A percentile compares a stretch with the other conserved stretches of the same genome.
phyloP scores from a whole-genome alignment of 2,113 vertebrate species.

The Lasiurus borealis region DNA sequence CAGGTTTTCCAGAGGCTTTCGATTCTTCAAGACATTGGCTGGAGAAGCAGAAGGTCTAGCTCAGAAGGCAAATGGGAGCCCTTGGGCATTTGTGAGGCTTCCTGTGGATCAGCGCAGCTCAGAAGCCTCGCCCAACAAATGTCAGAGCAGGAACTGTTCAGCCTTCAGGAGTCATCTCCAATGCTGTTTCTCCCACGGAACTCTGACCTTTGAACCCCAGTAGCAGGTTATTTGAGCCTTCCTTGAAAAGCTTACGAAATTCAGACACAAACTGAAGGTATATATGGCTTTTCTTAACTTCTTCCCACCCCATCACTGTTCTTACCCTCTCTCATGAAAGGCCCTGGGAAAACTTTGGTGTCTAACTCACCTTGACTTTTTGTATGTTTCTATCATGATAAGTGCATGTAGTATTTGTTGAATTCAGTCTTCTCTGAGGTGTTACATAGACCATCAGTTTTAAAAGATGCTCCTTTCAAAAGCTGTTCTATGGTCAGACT shows the following conservation, averaged over 20 bases:
- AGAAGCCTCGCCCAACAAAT: neutral
- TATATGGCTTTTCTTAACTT: neutral
- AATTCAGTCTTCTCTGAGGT: neutral
- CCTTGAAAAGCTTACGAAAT: neutral
- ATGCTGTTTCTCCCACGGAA: neutral
- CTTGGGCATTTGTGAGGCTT: neutral
- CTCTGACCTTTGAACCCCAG: neutral
- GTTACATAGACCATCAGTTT: neutral
- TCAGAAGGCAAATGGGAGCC: neutral
- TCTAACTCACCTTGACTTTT: neutral
- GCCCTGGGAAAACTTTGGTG: neutral
- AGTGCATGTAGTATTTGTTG: neutral
- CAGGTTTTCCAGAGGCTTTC: neutral
- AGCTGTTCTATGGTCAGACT: neutral
- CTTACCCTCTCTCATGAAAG: neutral
- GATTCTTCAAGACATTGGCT: neutral
- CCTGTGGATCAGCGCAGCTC: neutral
- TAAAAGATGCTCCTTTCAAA: neutral
- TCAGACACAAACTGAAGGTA: neutral
- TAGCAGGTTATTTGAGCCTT: neutral
- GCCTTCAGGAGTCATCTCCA: neutral
- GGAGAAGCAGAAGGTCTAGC: neutral
- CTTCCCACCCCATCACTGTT: neutral
- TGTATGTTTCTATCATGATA: neutral
- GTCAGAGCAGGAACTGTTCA: neutral